These are phyloP conservation scores for Drosophila watanabei DNA, from an alignment of 1,140 invertebrate genomes.

Conservation along the genomic window DNA sequence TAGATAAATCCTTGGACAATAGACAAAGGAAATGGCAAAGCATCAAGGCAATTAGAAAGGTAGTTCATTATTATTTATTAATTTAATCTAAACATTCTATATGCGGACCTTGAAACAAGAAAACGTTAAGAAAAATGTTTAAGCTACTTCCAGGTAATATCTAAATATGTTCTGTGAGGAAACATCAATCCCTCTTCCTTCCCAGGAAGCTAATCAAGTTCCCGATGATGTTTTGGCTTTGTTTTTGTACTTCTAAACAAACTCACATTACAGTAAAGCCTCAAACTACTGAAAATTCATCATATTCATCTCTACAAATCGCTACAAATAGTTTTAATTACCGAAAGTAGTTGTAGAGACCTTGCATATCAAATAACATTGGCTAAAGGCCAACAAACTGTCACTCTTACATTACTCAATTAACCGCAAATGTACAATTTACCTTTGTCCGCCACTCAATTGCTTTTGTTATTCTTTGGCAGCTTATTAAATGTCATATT, in stretches of 20 bases:
- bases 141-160: neutral
- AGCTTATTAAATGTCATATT: constrained; percentile 36
- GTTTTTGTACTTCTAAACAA: no score
- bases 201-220: no score
- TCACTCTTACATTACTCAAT: constrained; percentile 9
- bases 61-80: neutral
- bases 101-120: neutral
- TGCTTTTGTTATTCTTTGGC: constrained; percentile 30
- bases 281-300: neutral
- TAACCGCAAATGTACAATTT: constrained; percentile 25
- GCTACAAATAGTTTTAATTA: neutral
- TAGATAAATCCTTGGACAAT: constrained; percentile 4
- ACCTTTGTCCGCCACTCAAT: constrained; percentile 19
- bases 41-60: neutral
- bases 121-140: neutral
- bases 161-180: neutral
- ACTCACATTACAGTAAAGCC: no score
- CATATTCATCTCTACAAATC: neutral
- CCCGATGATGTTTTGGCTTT: no score
- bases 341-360: neutral
- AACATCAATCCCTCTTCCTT: neutral
- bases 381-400: neutral
- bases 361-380: neutral
- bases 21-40: neutral
- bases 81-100: neutral